Evolutionary conservation across 1,140 invertebrate genomes (phyloP), one percentile per base, ranked within the genome.

Genomic region (Drosophila tani): DNA sequence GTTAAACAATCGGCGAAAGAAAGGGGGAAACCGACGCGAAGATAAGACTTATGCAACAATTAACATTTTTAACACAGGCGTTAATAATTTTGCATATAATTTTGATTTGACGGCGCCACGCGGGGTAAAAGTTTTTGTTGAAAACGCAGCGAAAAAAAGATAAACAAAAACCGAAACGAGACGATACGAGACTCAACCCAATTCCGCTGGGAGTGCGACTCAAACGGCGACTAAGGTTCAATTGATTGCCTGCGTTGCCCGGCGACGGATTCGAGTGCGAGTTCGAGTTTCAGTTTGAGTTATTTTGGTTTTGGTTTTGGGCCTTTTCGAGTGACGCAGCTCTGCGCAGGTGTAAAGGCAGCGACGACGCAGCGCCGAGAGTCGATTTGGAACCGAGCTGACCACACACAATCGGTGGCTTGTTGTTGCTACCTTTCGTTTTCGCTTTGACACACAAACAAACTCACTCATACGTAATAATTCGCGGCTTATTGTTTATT

Each of bases 151-250:
- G 50, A 45, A 50, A 47, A 62, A 57, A 77, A 64, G 79, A 79
- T 63, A 86, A 75, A 75, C 80, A 81, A 70, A 78, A 53, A 27
- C 32, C 49, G 47, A 59, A 71, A 56, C 55, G 47, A 55, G 32
- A 46, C 47, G 64, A 78, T 38, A 63, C 38, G 51, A 78, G 57
- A 77, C 83, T 84, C 85, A 88, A 88, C 84, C 84, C 81, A 88
- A 88, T 84, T 88, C 82, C 81, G 68, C 50, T 58, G 67, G 63
- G 73, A 77, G 58, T 65, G 70, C 75, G 62, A 56, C 46, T 57
- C 71, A 75, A 75, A 53, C 50, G 71, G 71, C 73, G 71, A 81
- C 81, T 88, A 90, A 88, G 84, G 85, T 90, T 88, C 84, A 87
- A 87, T 87, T 87, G 83, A 86, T 73, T 60, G 59, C 32, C 73